Base-by-base conservation (phyloP, 2,113 vertebrate genomes). In the Potamarius usumacintae region DNA sequence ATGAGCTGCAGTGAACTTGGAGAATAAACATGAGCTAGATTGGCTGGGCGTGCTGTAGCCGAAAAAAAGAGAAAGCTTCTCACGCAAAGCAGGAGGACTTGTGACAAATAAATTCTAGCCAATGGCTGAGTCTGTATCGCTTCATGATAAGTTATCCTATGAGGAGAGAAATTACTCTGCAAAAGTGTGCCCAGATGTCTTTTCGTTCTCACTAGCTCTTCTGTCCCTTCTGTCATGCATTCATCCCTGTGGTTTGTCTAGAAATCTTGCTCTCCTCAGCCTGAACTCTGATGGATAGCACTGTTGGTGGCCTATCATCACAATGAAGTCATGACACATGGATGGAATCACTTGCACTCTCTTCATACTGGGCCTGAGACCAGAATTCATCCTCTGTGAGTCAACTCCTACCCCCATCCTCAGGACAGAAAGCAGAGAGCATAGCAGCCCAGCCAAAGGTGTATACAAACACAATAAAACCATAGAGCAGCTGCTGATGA, bases 291-390 rank as follows among this genome's bases (percentile, higher is more conserved):
- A 80, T 57, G 27, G 58, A 67, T 55, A 34, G 53, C 67, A 48
- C 27, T 69, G 85, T 50, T 71, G 85, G 53, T 58, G 78, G 65
- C 52, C 79, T 82, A 53, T 71, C n/a, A 72, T 81, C 58, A 81
- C 78, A 86, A 53, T 86, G 85, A 86, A 74, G 71, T 57, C 69
- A 71, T 4, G 53, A 86, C 80, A 86, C 85, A 86, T 74, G 60
- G 82, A 76, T 67, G 50, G 55, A 86, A 86, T 83, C 81, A 86
- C 53, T 80, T 89, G 14, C 71, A 86, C 62, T 78, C 72, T 63
- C 50, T 69, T 89, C 80, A 72, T 77, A 22, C 72, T 79, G 42
- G 74, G 77, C 65, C 52, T 84, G 63, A 86, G 30, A 86, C 69
- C 52, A 78, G 58, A 69, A 74, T 63, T 58, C 63, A 42, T 85